phyloP scores from a whole-genome alignment of 2,797 vertebrate species.

The Epinephelus awoara region DNA sequence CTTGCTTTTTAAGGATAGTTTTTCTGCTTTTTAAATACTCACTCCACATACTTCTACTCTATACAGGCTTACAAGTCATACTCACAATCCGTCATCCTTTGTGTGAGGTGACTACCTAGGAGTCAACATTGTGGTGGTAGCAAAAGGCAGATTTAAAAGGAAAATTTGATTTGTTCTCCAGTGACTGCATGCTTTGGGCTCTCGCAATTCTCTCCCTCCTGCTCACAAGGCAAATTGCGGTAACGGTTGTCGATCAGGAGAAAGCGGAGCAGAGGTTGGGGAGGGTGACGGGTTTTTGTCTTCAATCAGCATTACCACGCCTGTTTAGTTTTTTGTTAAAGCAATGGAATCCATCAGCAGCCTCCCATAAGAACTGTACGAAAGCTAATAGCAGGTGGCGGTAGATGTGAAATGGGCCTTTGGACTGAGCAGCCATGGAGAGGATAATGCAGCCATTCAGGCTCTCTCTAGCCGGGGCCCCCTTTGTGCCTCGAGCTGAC shows the following conservation, averaged over 20 bases:
- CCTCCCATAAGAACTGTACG: conserved; percentile 85
- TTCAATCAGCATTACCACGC: conserved; percentile 82
- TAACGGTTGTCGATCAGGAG: conserved; percentile 76
- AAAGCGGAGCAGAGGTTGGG: conserved; percentile 62
- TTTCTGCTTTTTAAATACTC: not conserved
- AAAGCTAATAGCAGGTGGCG: conserved; percentile 89
- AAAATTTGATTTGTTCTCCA: conserved; percentile 66
- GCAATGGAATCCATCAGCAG: conserved; percentile 84
- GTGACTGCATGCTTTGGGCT: conserved; percentile 57
- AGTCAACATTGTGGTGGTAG: conserved; percentile 34
- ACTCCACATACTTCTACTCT: not conserved
- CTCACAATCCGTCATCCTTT: conserved; percentile 27
- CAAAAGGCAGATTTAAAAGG: conserved; percentile 48
- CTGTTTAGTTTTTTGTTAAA: conserved; percentile 82
- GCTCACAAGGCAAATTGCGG: conserved; percentile 81
- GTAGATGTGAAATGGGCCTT: conserved; percentile 87
- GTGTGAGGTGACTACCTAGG: conserved; percentile 20
- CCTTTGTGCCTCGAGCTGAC: conserved; percentile 85
- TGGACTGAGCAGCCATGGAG: conserved; percentile 76
- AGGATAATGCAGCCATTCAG: conserved; percentile 88
- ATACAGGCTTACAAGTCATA: conserved; percentile 3
- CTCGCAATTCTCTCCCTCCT: conserved; percentile 48
- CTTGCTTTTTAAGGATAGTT: not conserved
- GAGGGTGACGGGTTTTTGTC: conserved; percentile 79
- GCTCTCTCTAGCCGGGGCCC: conserved; percentile 81